Conservation (phyloP, 2,113 vertebrate genomes). For the Pyxicephalus adspersus region DNA sequence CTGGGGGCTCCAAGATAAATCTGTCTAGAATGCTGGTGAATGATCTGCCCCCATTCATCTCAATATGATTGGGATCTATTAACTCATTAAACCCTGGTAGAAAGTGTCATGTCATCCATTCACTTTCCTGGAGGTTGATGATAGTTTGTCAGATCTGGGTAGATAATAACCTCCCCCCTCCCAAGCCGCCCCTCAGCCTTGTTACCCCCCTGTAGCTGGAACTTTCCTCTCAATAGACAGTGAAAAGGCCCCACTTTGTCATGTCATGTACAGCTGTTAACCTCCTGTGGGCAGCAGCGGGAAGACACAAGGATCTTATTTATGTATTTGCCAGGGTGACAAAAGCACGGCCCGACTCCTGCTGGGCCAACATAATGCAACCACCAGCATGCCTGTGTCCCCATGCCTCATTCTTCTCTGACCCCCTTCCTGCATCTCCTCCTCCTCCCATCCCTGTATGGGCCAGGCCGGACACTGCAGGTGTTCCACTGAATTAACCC, state of each 20-base stretch:
- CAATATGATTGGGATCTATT: too few relatives aligned
- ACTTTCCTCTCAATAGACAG: constrained; percentile 70
- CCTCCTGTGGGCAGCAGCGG: constrained; percentile 82
- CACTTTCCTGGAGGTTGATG: too few relatives aligned
- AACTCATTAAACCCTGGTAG: too few relatives aligned
- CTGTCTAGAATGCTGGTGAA: too few relatives aligned
- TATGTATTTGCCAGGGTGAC: constrained; percentile 88
- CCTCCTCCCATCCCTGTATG: constrained; percentile 63
- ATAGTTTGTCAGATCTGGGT: too few relatives aligned
- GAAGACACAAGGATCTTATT: constrained; percentile 87
- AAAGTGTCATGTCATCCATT: too few relatives aligned
- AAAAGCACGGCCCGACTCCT: constrained; percentile 78
- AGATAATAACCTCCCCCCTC: background rate
- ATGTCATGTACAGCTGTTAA: constrained; percentile 96
- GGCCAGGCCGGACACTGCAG: constrained; percentile 74
- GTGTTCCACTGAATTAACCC: constrained; percentile 79
- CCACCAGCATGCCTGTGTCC: constrained; percentile 74
- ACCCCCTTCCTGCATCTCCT: too few relatives aligned
- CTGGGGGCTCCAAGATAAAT: too few relatives aligned
- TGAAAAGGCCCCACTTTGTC: constrained; percentile 89
- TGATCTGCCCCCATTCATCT: too few relatives aligned
- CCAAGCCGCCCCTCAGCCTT: background rate
- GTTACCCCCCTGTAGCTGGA: constrained; percentile 27
- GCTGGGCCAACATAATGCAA: constrained; percentile 81
- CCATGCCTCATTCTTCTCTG: constrained; percentile 52